Percentiles rank a stretch among this genome's conserved stretches.
These are phyloP conservation scores for Bujurquina vittata DNA, from an alignment of 2,113 vertebrate species.

Conservation along the genomic window DNA sequence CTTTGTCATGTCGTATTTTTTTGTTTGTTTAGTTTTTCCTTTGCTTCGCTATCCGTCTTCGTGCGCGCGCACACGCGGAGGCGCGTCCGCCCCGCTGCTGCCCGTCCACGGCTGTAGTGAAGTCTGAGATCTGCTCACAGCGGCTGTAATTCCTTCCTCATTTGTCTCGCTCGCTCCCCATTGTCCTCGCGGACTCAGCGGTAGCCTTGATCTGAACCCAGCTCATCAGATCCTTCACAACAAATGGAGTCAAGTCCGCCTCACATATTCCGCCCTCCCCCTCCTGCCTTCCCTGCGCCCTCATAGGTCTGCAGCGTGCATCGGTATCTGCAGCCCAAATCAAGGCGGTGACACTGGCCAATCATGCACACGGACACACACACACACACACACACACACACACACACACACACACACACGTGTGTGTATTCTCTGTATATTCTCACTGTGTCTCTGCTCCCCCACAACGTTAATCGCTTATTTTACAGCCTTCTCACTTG, in stretches of 20 bases:
- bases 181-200: constrained; percentile 25
- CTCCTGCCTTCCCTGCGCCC: constrained; percentile 32
- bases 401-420: too few relatives aligned
- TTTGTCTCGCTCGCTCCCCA: constrained; percentile 18
- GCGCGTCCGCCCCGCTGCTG: constrained; percentile 9
- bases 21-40: not conserved
- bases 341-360: constrained; percentile 44
- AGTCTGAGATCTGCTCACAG: constrained; percentile 15
- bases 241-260: constrained; percentile 68
- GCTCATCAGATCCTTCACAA: constrained; percentile 59
- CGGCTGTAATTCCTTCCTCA: constrained; percentile 19
- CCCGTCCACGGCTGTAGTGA: not conserved
- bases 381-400: not conserved
- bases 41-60: not conserved
- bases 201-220: constrained; percentile 50
- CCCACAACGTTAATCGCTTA: not conserved
- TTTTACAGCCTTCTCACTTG: not conserved
- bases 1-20: constrained; percentile 4
- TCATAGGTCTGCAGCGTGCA: constrained; percentile 61
- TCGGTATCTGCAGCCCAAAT: constrained; percentile 41
- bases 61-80: not conserved
- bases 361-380: constrained; percentile 27
- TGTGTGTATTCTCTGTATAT: too few relatives aligned
- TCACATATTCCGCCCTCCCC: constrained; percentile 56
- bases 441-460: not conserved